phyloP scores from a whole-genome alignment of 2,797 vertebrate species.

The Ctenopoma multispine region DNA sequence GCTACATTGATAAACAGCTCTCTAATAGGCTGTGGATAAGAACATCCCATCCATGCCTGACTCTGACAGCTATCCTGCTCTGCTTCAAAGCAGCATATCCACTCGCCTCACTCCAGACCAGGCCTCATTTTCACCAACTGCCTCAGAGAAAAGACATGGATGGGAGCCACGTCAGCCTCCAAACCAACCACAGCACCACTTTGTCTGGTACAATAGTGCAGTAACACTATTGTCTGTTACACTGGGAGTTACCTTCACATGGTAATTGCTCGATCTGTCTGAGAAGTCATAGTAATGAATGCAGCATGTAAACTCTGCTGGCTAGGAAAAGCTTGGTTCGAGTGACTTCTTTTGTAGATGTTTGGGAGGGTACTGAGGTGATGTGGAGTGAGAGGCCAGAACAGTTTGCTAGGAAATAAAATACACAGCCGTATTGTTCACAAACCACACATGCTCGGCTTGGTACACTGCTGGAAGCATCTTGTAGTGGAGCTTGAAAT shows the following conservation, averaged over 20 bases:
- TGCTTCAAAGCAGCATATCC: slow-evolving; percentile 75
- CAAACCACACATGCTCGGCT: slow-evolving; percentile 53
- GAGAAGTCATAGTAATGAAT: slow-evolving; percentile 34
- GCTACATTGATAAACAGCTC: slow-evolving; percentile 80
- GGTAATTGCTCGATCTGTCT: slow-evolving; percentile 52
- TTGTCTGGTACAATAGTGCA: slow-evolving; percentile 16
- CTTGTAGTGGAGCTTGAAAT: slow-evolving; percentile 67
- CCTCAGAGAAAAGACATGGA: slow-evolving; percentile 52
- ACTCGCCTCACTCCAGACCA: slow-evolving; percentile 52
- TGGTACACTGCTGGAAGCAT: slow-evolving; percentile 54
- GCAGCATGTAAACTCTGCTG: slow-evolving; percentile 30
- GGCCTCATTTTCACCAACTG: slow-evolving; percentile 73
- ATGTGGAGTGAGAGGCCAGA: slow-evolving; percentile 25
- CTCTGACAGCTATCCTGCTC: slow-evolving; percentile 78
- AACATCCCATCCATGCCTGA: slow-evolving; percentile 81
- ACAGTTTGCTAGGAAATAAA: slow-evolving; percentile 50
- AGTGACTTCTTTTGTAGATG: slow-evolving; percentile 47
- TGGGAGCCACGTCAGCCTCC: slow-evolving; percentile 59
- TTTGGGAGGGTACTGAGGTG: slow-evolving; percentile 40
- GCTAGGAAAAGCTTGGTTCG: slow-evolving; percentile 22
- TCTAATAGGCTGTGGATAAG: slow-evolving; percentile 79
- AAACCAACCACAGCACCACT: slow-evolving; percentile 44
- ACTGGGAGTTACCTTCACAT: slow-evolving; percentile 39
- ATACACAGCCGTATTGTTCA: slow-evolving; percentile 52
- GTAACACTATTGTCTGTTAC: slow-evolving; percentile 36